phyloP scores from a whole-genome alignment of 2,113 vertebrate genomes.

The Pelmatolapia mariae region DNA sequence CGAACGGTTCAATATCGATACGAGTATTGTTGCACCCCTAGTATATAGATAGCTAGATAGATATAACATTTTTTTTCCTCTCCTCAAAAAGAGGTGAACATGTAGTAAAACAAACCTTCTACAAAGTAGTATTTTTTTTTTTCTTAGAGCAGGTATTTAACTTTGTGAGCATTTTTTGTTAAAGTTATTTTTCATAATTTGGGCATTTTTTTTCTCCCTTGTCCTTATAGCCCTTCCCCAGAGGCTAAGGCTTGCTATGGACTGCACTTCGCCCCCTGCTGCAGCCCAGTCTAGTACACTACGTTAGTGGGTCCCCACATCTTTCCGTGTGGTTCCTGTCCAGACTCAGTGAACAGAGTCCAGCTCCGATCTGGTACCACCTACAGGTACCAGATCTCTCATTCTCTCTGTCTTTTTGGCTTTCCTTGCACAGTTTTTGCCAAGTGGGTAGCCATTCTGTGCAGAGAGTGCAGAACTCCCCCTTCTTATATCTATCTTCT shows the following conservation, averaged over 20 bases:
- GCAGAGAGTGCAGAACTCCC: neutral
- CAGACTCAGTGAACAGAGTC: conserved; percentile 28
- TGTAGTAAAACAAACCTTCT: neutral
- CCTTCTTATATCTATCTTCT: neutral
- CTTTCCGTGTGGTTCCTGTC: conserved; percentile 31
- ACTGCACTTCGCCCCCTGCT: conserved; percentile 46
- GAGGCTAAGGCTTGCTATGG: conserved; percentile 59
- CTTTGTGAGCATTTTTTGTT: neutral
- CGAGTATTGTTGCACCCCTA: too few species aligned
- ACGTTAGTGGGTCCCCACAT: conserved; percentile 53
- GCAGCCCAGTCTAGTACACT: conserved; percentile 32
- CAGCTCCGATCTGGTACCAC: conserved; percentile 51
- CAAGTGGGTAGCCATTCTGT: neutral
- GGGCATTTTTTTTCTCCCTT: neutral
- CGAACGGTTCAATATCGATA: too few species aligned
- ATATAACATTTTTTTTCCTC: too few species aligned
- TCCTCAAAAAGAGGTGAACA: neutral
- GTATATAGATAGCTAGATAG: neutral
- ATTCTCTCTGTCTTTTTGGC: neutral
- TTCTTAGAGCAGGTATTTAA: neutral
- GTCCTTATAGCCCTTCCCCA: neutral
- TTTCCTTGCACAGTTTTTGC: neutral
- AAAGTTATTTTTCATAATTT: neutral
- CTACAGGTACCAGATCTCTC: too few species aligned
- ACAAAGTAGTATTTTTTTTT: too few species aligned